Conservation (phyloP, 2,113 vertebrate genomes). For the Seriola quinqueradiata region DNA sequence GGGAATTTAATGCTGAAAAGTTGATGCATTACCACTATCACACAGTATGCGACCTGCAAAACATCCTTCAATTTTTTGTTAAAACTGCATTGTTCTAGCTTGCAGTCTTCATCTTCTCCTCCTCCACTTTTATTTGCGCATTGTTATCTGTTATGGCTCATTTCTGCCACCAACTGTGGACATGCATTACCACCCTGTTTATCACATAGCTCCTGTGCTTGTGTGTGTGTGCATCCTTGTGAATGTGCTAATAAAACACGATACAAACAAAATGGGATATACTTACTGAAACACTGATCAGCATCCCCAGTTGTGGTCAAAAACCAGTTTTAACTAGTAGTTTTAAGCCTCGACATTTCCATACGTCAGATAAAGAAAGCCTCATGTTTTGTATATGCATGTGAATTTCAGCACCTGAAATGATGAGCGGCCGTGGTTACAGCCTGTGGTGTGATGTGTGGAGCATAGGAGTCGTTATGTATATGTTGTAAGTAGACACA, state of each 20-base stretch:
- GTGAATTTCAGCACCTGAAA: slow-evolving; percentile 91
- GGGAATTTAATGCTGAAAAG: no score
- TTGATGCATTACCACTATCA: no score
- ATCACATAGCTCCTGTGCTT: background rate
- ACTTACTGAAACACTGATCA: slow-evolving; percentile 5
- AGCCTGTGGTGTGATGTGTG: slow-evolving; percentile 92
- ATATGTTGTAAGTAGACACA: slow-evolving; percentile 89
- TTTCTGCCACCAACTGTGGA: slow-evolving; percentile 10
- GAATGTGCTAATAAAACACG: background rate
- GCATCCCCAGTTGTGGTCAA: background rate
- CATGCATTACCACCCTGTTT: background rate
- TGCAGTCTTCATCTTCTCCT: background rate
- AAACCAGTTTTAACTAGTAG: background rate
- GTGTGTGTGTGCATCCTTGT: background rate
- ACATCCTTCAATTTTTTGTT: background rate
- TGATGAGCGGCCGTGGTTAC: slow-evolving; percentile 90
- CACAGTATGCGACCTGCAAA: no score
- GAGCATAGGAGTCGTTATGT: slow-evolving; percentile 95
- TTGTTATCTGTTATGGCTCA: slow-evolving; percentile 24
- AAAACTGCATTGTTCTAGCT: background rate
- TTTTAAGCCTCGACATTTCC: background rate
- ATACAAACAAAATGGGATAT: slow-evolving; percentile 1
- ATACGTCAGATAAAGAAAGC: background rate
- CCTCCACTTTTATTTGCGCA: background rate
- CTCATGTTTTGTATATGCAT: slow-evolving; percentile 63